Conservation (phyloP, 1,140 invertebrate genomes). For the Oncopodura yosiiana region DNA sequence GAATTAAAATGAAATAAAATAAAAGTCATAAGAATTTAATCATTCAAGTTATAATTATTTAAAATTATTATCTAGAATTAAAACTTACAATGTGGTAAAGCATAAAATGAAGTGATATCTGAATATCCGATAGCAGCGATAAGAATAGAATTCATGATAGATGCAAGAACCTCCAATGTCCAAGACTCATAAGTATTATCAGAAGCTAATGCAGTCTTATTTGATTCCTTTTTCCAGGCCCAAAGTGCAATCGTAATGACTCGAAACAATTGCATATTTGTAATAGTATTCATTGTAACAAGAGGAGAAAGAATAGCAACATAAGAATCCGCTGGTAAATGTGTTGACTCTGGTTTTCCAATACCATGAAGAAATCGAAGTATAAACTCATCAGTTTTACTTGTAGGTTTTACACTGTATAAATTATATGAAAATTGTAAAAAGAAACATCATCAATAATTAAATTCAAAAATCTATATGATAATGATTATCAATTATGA, state of each 20-base stretch:
- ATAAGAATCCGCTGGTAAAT: slow-evolving; percentile 9
- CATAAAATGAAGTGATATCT: slow-evolving; percentile 20
- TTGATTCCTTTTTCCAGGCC: slow-evolving; percentile 24
- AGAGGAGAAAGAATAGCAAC: slow-evolving; percentile 13
- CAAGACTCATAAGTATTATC: slow-evolving; percentile 9
- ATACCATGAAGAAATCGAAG: slow-evolving; percentile 17
- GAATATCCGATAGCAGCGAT: slow-evolving; percentile 18
- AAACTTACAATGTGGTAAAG: slow-evolving; percentile 29
- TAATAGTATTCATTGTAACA: slow-evolving; percentile 18
- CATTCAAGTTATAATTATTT: slow-evolving; percentile 1
- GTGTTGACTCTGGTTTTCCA: slow-evolving; percentile 3
- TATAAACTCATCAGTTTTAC: slow-evolving; percentile 21
- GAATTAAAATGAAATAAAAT: neutral
- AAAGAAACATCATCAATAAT: neutral
- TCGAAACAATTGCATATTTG: slow-evolving; percentile 19
- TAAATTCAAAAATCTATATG: neutral
- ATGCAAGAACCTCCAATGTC: slow-evolving; percentile 2
- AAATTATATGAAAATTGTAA: neutral
- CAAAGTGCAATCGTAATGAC: slow-evolving; percentile 25
- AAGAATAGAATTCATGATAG: slow-evolving; percentile 8
- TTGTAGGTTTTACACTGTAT: slow-evolving; percentile 3
- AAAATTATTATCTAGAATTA: neutral
- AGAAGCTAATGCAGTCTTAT: slow-evolving; percentile 10
- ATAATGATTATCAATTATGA: neutral
- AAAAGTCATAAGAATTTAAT: neutral